Evolutionary conservation across 2,113 vertebrate genomes (phyloP).

Genomic region (Semicossyphus pulcher): DNA sequence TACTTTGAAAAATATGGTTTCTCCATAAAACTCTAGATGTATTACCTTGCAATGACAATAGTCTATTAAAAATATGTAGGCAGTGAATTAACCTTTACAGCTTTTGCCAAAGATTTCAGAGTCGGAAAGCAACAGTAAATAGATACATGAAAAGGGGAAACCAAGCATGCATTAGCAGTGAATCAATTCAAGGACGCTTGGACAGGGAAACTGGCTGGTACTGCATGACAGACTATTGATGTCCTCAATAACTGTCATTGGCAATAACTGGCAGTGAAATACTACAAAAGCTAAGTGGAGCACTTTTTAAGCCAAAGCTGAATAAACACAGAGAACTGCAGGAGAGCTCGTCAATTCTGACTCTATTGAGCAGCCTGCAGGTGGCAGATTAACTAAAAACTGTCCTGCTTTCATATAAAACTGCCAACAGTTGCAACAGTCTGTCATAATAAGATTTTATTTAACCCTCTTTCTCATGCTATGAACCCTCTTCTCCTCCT

Average conservation of each 20-base stretch:
- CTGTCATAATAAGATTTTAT: not conserved
- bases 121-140: not conserved
- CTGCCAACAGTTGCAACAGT: not conserved
- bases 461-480: not conserved
- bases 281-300: not conserved
- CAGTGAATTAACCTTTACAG: no score
- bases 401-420: not conserved
- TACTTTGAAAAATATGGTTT: no score
- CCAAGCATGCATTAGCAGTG: no score
- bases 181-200: not conserved
- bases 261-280: not conserved
- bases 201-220: not conserved
- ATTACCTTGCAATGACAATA: no score
- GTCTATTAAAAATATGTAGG: no score
- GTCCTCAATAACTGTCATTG: not conserved
- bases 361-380: not conserved
- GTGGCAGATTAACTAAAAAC: not conserved
- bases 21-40: no score
- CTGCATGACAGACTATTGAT: not conserved
- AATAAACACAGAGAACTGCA: not conserved
- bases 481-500: not conserved
- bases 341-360: not conserved
- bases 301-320: not conserved
- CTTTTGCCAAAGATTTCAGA: slow-evolving; percentile 6
- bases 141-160: not conserved